These are phyloP conservation scores for Conomelus anceps DNA, from an alignment of 2,888 invertebrate species.

Conservation along the genomic window DNA sequence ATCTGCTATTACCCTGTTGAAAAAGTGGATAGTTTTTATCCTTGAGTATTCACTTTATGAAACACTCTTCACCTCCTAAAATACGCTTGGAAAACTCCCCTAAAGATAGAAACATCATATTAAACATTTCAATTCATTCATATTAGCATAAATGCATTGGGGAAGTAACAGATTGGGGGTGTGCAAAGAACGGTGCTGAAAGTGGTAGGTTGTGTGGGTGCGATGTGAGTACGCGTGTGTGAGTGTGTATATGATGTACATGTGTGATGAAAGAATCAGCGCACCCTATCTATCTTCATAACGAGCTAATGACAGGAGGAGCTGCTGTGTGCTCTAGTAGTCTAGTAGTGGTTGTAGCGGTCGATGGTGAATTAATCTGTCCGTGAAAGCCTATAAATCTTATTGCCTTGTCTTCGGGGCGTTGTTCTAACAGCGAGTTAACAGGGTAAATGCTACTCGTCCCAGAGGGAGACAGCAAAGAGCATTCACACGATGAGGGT, in stretches of 20 bases:
- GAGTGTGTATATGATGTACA: neutral
- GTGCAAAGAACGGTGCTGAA: neutral
- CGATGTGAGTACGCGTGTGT: neutral
- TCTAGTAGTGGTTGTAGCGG: neutral
- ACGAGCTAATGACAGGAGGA: neutral
- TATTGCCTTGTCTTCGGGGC: neutral
- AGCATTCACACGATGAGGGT: neutral
- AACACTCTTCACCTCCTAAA: neutral
- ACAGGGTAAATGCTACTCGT: neutral
- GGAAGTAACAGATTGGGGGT: neutral
- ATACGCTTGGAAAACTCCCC: neutral
- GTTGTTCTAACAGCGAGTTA: neutral
- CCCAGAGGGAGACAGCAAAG: neutral
- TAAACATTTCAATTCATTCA: neutral
- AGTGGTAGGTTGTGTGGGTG: neutral
- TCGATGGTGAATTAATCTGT: neutral
- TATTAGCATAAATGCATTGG: neutral
- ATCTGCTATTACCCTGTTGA: no score
- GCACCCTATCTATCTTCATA: neutral
- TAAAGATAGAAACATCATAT: neutral
- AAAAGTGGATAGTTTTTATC: no score
- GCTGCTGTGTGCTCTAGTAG: neutral
- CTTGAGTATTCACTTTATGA: no score
- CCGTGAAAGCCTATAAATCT: neutral
- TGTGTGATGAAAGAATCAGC: neutral